A percentile compares a stretch with the other conserved stretches of the same genome.
Evolutionary conservation across 37 sponge, comb jelly and placozoan genomes (phyloP).

Genomic region (Mnemiopsis leidyi): DNA sequence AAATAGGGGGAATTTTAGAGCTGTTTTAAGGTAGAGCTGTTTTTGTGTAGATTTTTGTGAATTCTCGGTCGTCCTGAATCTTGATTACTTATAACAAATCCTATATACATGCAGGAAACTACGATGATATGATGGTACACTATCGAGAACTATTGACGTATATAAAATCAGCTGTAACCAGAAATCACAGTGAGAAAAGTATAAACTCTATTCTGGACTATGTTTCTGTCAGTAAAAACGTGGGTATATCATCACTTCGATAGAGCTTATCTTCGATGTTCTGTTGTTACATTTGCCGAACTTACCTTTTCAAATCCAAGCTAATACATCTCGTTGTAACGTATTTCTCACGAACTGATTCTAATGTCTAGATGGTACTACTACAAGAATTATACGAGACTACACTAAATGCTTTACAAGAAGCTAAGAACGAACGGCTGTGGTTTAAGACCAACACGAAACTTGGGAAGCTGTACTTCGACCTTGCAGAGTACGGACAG

Average conservation of each 20-base stretch:
- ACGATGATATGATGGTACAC: constrained; percentile 80
- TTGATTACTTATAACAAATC: too few relatives aligned
- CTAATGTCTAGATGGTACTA: constrained; percentile 72
- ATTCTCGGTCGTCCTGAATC: too few relatives aligned
- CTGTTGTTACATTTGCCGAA: neutral
- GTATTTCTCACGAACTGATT: too few relatives aligned
- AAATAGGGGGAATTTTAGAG: too few relatives aligned
- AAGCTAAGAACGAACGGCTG: constrained; percentile 91
- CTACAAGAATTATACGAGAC: constrained; percentile 93
- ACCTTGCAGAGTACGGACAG: constrained; percentile 78
- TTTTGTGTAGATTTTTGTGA: too few relatives aligned
- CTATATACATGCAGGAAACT: constrained; percentile 77
- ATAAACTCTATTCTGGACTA: constrained; percentile 98
- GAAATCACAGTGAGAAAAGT: constrained; percentile 96
- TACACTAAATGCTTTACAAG: constrained; percentile 85
- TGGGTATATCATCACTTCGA: too few relatives aligned
- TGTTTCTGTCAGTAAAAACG: constrained; percentile 73
- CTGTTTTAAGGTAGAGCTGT: too few relatives aligned
- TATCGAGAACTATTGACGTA: constrained; percentile 88
- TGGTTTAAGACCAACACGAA: constrained; percentile 99
- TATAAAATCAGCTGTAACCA: constrained; percentile 89
- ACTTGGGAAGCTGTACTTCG: constrained; percentile 94
- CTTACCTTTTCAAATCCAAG: too few relatives aligned
- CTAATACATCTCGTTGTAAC: too few relatives aligned
- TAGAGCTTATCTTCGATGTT: neutral